Base-by-base conservation (phyloP, 2,888 invertebrate species). In the Sabatieria punctata region DNA sequence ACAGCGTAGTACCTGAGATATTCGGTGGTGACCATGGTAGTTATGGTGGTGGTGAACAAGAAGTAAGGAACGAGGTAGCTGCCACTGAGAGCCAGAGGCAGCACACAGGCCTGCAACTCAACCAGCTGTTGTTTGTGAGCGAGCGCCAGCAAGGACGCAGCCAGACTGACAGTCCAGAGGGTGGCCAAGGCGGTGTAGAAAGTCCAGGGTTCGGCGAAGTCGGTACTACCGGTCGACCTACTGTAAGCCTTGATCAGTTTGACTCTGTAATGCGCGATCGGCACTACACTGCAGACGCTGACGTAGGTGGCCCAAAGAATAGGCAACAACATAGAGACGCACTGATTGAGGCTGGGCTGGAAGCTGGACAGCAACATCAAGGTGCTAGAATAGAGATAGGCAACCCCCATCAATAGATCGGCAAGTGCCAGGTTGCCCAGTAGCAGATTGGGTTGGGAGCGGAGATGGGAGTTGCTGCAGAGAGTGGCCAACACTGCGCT, bases 201-300 rank as follows among this genome's bases (percentile, higher is more conserved):
- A 13, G 11, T 38, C 38, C 38, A 38, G 8, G 38, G 38, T 21
- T 38, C 38, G 19, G 38, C 19, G 22, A 38, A 11, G 22, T 38
- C 19, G 6, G 30, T 30, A 8, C 30, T 15, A 30, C 30, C 30
- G 15, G 30, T 15, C 15, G 30, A 8, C 30, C 30, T 15, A 30
- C 30, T 30, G 38, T 38, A 38, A n/a, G 38, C 38, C 38, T 38
- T 38, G 22, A 38, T n/a, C 38, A 38, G 38, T 21, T 38, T 38
- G 22, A 38, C 38, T n/a, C 38, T 6, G 19, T 38, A 38, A n/a
- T 19, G 19, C 8, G 38, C 38, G 22, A 38, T 6, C 19, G 38
- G 38, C 8, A 38, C 38, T 18, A n/a, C 22, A 21, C 38, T 38
- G 22, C 38, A 38, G 8, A 38, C 8, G 38, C 38, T 38, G n/a